A percentile compares a stretch with the other conserved stretches of the same genome.
These are phyloP conservation scores for Erebia epiphron DNA, from an alignment of 2,888 invertebrate species.

Conservation along the genomic window DNA sequence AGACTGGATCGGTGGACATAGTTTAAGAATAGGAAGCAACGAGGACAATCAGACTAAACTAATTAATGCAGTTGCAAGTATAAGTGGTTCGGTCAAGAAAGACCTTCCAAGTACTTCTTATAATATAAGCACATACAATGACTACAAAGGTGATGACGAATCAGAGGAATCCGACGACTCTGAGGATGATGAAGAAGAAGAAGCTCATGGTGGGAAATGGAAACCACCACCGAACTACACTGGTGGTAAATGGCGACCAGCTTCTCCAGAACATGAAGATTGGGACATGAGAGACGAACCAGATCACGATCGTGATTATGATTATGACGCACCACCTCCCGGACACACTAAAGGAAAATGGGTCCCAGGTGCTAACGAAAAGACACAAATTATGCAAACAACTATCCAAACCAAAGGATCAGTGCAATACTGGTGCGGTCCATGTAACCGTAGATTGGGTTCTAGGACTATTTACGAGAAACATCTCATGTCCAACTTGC, in stretches of 20 bases:
- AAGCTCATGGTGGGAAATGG: slow-evolving; percentile 88
- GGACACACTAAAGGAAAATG: slow-evolving; percentile 91
- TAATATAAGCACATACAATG: slow-evolving; percentile 65
- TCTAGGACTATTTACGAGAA: slow-evolving; percentile 89
- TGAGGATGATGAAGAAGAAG: slow-evolving; percentile 83
- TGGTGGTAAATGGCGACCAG: slow-evolving; percentile 76
- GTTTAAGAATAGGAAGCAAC: slow-evolving; percentile 78
- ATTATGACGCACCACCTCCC: slow-evolving; percentile 85
- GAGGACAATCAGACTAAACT: slow-evolving; percentile 84
- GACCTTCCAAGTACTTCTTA: slow-evolving; percentile 69
- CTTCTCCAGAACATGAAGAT: slow-evolving; percentile 76
- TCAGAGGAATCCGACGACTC: slow-evolving; percentile 83
- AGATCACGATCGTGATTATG: slow-evolving; percentile 77
- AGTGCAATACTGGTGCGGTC: slow-evolving; percentile 90
- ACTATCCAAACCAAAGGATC: slow-evolving; percentile 77
- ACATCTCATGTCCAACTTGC: slow-evolving; percentile 89
- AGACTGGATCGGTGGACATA: slow-evolving; percentile 85
- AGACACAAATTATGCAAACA: slow-evolving; percentile 80
- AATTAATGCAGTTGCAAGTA: slow-evolving; percentile 85
- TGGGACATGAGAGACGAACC: slow-evolving; percentile 80
- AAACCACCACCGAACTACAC: slow-evolving; percentile 84
- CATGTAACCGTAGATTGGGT: slow-evolving; percentile 89
- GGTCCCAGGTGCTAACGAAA: slow-evolving; percentile 86
- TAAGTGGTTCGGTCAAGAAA: slow-evolving; percentile 82
- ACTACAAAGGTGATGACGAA: slow-evolving; percentile 72